Evolutionary conservation across 2,888 invertebrate species (phyloP), one percentile per base, ranked within the genome.

Genomic region (Apomyelois bistriatella): DNA sequence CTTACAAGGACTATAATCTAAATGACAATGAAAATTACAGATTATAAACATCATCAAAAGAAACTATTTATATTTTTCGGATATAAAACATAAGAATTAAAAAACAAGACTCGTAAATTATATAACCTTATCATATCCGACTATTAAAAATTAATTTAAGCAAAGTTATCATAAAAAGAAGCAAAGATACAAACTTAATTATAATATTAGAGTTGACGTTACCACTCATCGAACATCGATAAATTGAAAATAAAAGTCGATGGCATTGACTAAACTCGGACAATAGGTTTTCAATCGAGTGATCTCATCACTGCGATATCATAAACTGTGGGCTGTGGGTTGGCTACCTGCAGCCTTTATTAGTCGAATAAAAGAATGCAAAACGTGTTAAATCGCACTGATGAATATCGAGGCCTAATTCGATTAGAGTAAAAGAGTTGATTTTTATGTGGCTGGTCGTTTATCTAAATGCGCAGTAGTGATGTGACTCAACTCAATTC

Each of bases 371-470:
- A 85, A 85, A 81, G 84, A 80, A 85, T 82, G 84, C 87, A 82
- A 85, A 87, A 87, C 79, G 87, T 87, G 89, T 85, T 85, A 88
- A 88, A 82, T 83, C 78, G 86, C 78, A 74, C 82, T 77, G 86
- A 88, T 87, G 81, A 73, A 75, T 85, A 88, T 88, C 87, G 68
- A 68, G 60, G 66, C 81, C 85, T 89, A 89, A 89, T 90, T 88
- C 87, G 88, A 89, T 90, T 89, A 89, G 85, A 77, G 77, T 70
- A 82, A 82, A 82, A 77, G 80, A 87, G 85, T 86, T 85, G 87
- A 86, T 85, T 89, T 85, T 88, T 85, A 87, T 85, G 79, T 75
- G 83, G 78, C 72, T 79, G 74, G 72, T 82, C 85, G 74, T 84
- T 87, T 86, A 86, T 86, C 83, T 87, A 82, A 85, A 85, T 78